Evolutionary conservation across 1,140 invertebrate genomes (phyloP), one percentile per base, ranked within the genome.

Genomic region (Zelostemma sp.): DNA sequence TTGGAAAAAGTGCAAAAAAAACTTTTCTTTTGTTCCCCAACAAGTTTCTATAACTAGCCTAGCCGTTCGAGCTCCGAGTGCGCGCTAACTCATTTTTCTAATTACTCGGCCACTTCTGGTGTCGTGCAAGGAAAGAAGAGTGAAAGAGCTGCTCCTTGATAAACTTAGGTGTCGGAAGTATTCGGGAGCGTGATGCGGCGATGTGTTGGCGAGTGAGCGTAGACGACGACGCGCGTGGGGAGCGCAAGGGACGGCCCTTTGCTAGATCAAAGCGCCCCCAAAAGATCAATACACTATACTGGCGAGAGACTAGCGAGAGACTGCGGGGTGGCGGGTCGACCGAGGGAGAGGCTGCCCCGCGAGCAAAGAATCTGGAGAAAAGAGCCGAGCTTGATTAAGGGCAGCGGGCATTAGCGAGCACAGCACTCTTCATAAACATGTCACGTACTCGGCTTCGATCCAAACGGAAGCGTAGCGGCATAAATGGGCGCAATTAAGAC

Each of bases 401-500:
- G 74, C 63, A 80, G 71, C 53, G 74, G 56, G 79, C 79, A 84
- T 84, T 82, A 84, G 79, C 73, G 78, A 74, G 25, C 58, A 62
- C 58, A 31, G 21, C 47, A 21, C 68, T 65, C 75, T 83, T 83
- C 79, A 82, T 81, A 85, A 85, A 84, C 84, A 82, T 83, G 81
- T 85, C 83, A 84, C 84, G 84, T 84, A 83, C 69, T 73, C 71
- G n/a, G 75, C 71, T 77, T 78, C 72, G 58, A 50, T 47, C 57
- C 64, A 63, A 73, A 61, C 74, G 75, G 73, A 80, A 76, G 75
- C 78, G 80, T 81, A 84, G 79, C 75, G 75, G 78, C 83, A 84
- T 85, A 85, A 84, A 84, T 83, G 81, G 77, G 80, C 73, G 81
- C 82, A 84, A 84, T 85, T 85, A 85, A 84, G 81, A 72, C 40